These are phyloP conservation scores for Yponomeuta sedellus DNA, from an alignment of 2,888 invertebrate species.

Conservation along the genomic window DNA sequence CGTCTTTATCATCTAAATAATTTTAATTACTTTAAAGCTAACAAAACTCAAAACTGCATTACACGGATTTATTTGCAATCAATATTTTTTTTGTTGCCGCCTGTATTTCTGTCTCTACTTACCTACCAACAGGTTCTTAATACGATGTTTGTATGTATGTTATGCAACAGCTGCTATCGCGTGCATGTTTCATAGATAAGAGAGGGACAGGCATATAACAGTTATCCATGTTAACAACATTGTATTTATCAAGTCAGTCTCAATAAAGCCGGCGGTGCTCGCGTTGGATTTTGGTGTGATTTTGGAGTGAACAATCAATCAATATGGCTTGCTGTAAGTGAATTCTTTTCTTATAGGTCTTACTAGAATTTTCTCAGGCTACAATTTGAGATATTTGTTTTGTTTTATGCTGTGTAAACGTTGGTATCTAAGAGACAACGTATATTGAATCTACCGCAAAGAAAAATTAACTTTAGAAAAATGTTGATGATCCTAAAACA, in stretches of 20 bases:
- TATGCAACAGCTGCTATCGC: background rate
- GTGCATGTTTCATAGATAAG: background rate
- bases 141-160: no score
- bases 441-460: no score
- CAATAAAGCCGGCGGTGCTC: background rate
- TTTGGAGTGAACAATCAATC: background rate
- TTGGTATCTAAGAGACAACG: no score
- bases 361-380: background rate
- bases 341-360: background rate
- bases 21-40: no score
- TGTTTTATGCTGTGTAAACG: no score
- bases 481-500: no score
- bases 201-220: background rate
- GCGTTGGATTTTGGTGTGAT: background rate
- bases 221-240: background rate
- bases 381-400: background rate
- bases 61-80: background rate
- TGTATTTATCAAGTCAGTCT: background rate
- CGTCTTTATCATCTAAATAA: no score
- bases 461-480: no score
- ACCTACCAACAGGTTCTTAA: background rate
- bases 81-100: background rate
- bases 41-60: background rate
- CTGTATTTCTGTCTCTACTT: background rate
- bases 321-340: constrained; percentile 8